A percentile compares a stretch with the other conserved stretches of the same genome.
Conservation (phyloP, 1,140 invertebrate genomes). For the Philopotamus ludificatus region DNA sequence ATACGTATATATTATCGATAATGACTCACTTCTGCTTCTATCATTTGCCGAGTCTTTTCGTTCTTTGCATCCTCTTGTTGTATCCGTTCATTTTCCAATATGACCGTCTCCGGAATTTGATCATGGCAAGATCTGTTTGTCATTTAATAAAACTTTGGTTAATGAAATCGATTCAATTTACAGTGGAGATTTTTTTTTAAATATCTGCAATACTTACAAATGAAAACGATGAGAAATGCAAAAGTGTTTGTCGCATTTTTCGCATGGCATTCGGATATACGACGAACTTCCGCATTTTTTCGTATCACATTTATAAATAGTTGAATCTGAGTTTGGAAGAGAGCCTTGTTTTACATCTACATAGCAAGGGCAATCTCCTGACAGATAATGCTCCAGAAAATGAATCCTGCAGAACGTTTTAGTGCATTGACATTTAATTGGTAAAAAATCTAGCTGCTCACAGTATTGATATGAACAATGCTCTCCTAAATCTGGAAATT, state of each 20-base stretch:
- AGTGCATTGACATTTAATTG: slow-evolving; percentile 34
- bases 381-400: slow-evolving; percentile 35
- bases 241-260: slow-evolving; percentile 35
- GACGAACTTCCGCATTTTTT: slow-evolving; percentile 26
- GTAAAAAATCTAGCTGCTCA: slow-evolving; percentile 36
- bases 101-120: no score
- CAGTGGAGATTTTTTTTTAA: background rate
- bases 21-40: slow-evolving; percentile 37
- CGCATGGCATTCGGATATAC: slow-evolving; percentile 31
- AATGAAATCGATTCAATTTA: no score
- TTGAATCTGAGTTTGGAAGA: slow-evolving; percentile 19
- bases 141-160: no score
- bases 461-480: slow-evolving; percentile 29
- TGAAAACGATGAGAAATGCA: slow-evolving; percentile 39
- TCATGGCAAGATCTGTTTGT: no score
- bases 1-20: background rate
- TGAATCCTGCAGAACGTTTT: slow-evolving; percentile 33
- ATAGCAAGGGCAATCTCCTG: slow-evolving; percentile 19
- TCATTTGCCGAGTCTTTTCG: slow-evolving; percentile 31
- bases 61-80: slow-evolving; percentile 11
- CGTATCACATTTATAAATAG: slow-evolving; percentile 28
- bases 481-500: slow-evolving; percentile 35
- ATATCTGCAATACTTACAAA: slow-evolving; percentile 23
- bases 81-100: background rate
- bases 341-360: slow-evolving; percentile 11